These are phyloP conservation scores for Eupithecia subfuscata DNA, from an alignment of 2,888 invertebrate species.

Conservation along the genomic window DNA sequence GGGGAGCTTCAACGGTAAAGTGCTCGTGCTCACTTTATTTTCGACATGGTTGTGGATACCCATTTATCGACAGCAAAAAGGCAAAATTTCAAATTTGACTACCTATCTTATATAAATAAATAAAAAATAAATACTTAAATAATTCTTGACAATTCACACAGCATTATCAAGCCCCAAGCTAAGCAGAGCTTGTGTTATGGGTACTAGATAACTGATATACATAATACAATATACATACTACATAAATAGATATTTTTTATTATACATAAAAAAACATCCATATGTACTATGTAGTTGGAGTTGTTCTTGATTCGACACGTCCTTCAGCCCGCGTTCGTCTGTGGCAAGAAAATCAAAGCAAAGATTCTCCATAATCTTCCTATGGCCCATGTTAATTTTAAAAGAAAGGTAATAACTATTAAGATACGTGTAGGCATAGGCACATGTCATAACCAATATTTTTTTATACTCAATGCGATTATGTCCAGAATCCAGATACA, in stretches of 20 bases:
- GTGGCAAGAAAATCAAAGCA: background rate
- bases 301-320: background rate
- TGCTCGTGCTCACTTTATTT: slow-evolving; percentile 12
- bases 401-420: background rate
- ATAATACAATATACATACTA: too few relatives aligned
- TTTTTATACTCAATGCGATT: background rate
- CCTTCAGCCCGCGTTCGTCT: background rate
- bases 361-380: background rate
- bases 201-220: too few relatives aligned
- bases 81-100: background rate
- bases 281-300: background rate
- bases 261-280: too few relatives aligned
- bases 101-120: too few relatives aligned
- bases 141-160: too few relatives aligned
- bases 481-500: background rate
- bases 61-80: background rate
- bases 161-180: too few relatives aligned
- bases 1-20: slow-evolving; percentile 18
- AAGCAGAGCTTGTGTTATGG: too few relatives aligned
- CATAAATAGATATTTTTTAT: too few relatives aligned
- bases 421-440: background rate
- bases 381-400: background rate
- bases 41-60: background rate
- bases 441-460: background rate
- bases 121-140: too few relatives aligned